Percentiles rank a stretch among this genome's conserved stretches.
phyloP scores from a whole-genome alignment of 2,888 invertebrate genomes.

The Nudaria mundana region DNA sequence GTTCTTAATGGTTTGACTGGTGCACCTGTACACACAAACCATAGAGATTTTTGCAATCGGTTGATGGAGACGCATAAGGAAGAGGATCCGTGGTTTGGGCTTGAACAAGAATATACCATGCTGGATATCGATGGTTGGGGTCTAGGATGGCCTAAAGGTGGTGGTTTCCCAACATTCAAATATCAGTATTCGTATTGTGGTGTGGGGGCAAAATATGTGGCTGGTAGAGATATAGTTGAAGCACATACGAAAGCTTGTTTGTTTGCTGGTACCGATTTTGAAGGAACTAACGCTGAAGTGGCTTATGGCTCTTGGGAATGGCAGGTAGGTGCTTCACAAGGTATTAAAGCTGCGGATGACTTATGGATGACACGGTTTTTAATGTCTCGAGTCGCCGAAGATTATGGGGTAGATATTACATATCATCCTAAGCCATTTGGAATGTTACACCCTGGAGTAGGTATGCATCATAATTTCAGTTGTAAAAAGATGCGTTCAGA shows the following conservation, averaged over 20 bases:
- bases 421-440: conserved; percentile 89
- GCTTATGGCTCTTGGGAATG: conserved; percentile 96
- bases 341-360: conserved; percentile 91
- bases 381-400: conserved; percentile 91
- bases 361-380: conserved; percentile 93
- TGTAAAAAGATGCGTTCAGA: conserved; percentile 91
- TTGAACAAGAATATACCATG: conserved; percentile 95
- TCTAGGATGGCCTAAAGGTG: conserved; percentile 96
- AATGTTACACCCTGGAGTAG: conserved; percentile 92
- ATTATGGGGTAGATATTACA: conserved; percentile 87
- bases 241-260: conserved; percentile 91
- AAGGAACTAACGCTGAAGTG: conserved; percentile 98
- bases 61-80: conserved; percentile 85
- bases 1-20: conserved; percentile 87
- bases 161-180: conserved; percentile 92
- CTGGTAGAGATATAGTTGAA: conserved; percentile 95
- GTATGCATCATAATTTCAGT: conserved; percentile 95
- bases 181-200: conserved; percentile 96
- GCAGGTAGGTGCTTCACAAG: conserved; percentile 94
- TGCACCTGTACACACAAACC: conserved; percentile 87
- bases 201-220: conserved; percentile 95
- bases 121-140: conserved; percentile 94
- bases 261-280: conserved; percentile 95
- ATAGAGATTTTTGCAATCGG: conserved; percentile 85
- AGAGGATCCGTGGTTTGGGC: conserved; percentile 93